Evolutionary conservation across 2,888 invertebrate species (phyloP), one percentile per base, ranked within the genome.

Genomic region (Drosophila monieri): DNA sequence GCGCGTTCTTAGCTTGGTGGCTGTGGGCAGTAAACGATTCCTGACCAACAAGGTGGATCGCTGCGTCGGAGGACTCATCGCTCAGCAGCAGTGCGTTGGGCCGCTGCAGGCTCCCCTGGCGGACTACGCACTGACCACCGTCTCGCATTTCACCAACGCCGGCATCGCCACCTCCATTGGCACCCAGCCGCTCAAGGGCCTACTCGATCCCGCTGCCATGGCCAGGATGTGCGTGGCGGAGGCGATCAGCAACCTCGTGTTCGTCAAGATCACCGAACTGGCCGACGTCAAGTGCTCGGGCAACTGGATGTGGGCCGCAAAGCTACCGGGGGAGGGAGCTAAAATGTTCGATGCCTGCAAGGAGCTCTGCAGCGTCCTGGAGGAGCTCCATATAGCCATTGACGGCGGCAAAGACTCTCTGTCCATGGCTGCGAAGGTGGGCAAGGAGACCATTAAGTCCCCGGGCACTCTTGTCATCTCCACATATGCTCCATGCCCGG

Each of bases 231-330:
- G 98, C 0, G 96, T 99, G 0, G 97, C 96, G 0, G 99, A 99
- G 92, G 96, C 99, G 0, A 91, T 99, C 18, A 97, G 97, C 49
- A 99, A 99, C 92, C 93, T 99, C 74, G 98, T 95, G 0, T 95
- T 95, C 89, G 95, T 94, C 1, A 94, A 93, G 27, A 94, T 95
- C 51, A 93, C 93, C 0, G 93, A 93, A 58, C 80, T 95, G 21
- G 93, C 95, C 92, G 99, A 99, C 91, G 95, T 99, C 1, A 99
- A 99, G 92, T 99, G 99, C 91, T 98, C 98, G 41, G 99, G 97
- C n/a, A 99, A 99, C 92, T 99, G 99, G 99, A 99, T 99, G 99
- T 99, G 99, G 99, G 96, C 98, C 0, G 99, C 99, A 10, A 99
- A 99, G 92, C 93, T 98, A 15, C 95, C 96, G 0, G 97, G 96